Evolutionary conservation across 2,797 vertebrate genomes (phyloP).

Genomic region (Acrossocheilus wenchowensis): DNA sequence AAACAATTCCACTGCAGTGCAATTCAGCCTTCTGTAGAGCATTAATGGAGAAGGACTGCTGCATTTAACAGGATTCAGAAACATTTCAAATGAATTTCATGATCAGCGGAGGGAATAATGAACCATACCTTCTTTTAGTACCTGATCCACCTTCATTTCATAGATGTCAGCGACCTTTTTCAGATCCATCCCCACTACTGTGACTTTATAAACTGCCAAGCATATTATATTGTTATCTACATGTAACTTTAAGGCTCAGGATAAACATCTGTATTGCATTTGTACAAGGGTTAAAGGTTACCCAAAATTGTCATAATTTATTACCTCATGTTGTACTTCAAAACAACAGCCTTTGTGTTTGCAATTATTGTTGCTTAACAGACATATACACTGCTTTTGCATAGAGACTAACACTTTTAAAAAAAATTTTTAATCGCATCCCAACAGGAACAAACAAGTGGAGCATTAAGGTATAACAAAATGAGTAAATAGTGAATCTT

Average conservation of each 20-base stretch:
- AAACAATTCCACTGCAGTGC: background rate
- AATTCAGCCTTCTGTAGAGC: background rate
- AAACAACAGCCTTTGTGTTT: too few species aligned
- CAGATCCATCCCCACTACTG: background rate
- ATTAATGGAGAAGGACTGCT: background rate
- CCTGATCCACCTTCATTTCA: constrained; percentile 36
- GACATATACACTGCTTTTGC: too few species aligned
- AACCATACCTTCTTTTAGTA: constrained; percentile 55
- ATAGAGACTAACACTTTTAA: too few species aligned
- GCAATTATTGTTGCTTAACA: too few species aligned
- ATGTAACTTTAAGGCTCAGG: background rate
- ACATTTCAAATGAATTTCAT: background rate
- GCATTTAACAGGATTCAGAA: background rate
- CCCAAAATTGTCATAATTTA: background rate
- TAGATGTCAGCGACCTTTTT: constrained; percentile 31
- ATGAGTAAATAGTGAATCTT: background rate
- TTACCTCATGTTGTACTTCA: background rate
- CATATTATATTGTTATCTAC: background rate
- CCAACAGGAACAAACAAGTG: background rate
- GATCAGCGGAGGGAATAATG: background rate
- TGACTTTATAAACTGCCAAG: constrained; percentile 58
- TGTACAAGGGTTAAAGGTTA: background rate
- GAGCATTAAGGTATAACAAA: background rate
- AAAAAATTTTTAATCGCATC: background rate
- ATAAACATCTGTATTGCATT: background rate